Evolutionary conservation across 2,113 vertebrate species (phyloP), one percentile per base, ranked within the genome.

Genomic region (Myotis yumanensis): DNA sequence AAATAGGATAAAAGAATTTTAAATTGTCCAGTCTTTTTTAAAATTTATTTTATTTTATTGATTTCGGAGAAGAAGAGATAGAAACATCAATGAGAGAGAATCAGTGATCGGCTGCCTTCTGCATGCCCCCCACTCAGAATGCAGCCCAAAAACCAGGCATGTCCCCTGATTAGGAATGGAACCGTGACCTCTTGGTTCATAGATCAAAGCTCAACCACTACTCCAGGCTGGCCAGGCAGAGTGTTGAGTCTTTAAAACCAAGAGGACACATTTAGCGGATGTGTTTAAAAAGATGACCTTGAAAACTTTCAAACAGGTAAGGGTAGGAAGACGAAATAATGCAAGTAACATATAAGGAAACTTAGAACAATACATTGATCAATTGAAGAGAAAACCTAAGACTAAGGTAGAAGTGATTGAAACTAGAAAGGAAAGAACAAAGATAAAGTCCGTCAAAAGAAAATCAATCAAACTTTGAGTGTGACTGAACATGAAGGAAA

Each of bases 401-500:
- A 90, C 10, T 66, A 92, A 85, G 2, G 37, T 4, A 86, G 15
- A 64, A 80, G 20, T 1, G 35, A 73, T 0, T 89, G 28, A 86
- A 91, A 89, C 20, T 32, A 93, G 28, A 14, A 59, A 37, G n/a
- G 32, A 73, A 71, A 62, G 35, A 57, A 85, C 32, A 86, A 93
- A 94, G 52, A 83, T 40, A 86, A 83, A 59, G 17, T 28, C 43
- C 9, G n/a, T 68, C 51, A 72, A 15, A 51, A 83, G 64, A 84
- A 95, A 97, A 90, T 3, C 46, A 91, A 84, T 88, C 52, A 86
- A 69, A 83, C 48, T 66, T 30, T 52, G n/a, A 90, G 4, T 72
- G 48, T 72, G 75, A 81, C 4, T 68, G n/a, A 88, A 79, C 12
- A 59, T 71, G 30, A 94, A 92, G 15, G 62, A 54, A 79, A 91